A percentile compares a stretch with the other conserved stretches of the same genome.
Conservation (phyloP, 2,888 invertebrate species). For the Ophion ellenae region DNA sequence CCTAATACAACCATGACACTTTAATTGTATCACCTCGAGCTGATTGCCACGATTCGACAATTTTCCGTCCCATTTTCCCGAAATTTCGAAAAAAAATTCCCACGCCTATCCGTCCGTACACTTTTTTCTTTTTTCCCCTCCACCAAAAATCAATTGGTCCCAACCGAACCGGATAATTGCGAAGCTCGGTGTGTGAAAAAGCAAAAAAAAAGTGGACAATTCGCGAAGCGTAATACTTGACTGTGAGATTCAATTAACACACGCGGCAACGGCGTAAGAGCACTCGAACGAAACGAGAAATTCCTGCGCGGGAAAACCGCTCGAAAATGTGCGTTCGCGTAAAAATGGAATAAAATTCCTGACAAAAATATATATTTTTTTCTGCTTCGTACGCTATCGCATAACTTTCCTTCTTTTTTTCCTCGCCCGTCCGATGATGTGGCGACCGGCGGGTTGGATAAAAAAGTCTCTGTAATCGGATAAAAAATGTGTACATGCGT, state of each 20-base stretch:
- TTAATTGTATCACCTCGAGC: neutral
- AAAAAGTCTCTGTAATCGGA: conserved; percentile 55
- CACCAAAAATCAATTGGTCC: neutral
- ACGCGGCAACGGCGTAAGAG: neutral
- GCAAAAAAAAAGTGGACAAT: neutral
- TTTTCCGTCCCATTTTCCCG: neutral
- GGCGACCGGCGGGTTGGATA: conserved; percentile 51
- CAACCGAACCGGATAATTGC: neutral
- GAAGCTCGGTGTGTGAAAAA: neutral
- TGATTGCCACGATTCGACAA: neutral
- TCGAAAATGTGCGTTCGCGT: neutral
- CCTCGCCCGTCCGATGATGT: conserved; percentile 42
- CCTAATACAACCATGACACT: neutral
- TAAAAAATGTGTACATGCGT: conserved; percentile 25
- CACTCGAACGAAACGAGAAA: neutral
- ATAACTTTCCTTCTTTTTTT: conserved; percentile 14
- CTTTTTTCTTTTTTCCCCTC: neutral
- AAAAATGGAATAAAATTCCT: conserved; percentile 1
- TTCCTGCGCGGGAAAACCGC: neutral
- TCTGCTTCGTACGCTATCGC: conserved; percentile 30
- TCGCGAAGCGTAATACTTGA: neutral
- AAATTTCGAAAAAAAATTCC: neutral
- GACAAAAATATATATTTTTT: conserved; percentile 9
- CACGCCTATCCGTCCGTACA: neutral
- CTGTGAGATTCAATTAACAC: neutral